These are phyloP conservation scores for Agrochola lota DNA, from an alignment of 2,888 invertebrate genomes.

Conservation along the genomic window DNA sequence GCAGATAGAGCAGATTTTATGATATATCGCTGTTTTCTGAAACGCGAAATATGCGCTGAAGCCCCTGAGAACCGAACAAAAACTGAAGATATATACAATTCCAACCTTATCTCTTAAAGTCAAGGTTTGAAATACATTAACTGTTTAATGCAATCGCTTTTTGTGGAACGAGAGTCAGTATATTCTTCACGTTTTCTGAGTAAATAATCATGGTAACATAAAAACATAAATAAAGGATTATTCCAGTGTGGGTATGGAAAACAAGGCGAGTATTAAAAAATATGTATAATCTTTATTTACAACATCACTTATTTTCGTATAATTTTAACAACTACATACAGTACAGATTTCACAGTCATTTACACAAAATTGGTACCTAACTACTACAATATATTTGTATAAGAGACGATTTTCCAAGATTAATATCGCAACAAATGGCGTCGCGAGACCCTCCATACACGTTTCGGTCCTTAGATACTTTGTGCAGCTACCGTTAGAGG, in stretches of 20 bases:
- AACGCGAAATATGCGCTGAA: slow-evolving; percentile 52
- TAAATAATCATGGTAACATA: slow-evolving; percentile 22
- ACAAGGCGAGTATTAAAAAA: slow-evolving; percentile 59
- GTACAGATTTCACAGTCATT: slow-evolving; percentile 53
- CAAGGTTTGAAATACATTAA: slow-evolving; percentile 26
- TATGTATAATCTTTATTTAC: slow-evolving; percentile 68
- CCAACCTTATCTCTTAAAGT: slow-evolving; percentile 36
- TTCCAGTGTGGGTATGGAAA: slow-evolving; percentile 36
- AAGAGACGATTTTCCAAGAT: slow-evolving; percentile 18
- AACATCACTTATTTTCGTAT: slow-evolving; percentile 53
- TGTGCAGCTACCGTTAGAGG: slow-evolving; percentile 18
- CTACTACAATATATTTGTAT: slow-evolving; percentile 35
- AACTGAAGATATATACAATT: slow-evolving; percentile 7
- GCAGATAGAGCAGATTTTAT: slow-evolving; percentile 56
- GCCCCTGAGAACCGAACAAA: slow-evolving; percentile 9
- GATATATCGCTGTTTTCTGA: slow-evolving; percentile 60
- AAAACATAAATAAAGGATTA: slow-evolving; percentile 1
- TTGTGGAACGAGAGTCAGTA: slow-evolving; percentile 9
- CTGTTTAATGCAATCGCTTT: slow-evolving; percentile 2
- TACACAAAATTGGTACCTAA: slow-evolving; percentile 48
- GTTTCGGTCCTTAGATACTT: slow-evolving; percentile 19
- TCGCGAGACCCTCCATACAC: not conserved
- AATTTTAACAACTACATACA: slow-evolving; percentile 50
- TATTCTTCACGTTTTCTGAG: slow-evolving; percentile 18
- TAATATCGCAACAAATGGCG: slow-evolving; percentile 28